Percentiles rank a stretch among this genome's conserved stretches.
Evolutionary conservation across 1,140 invertebrate genomes (phyloP).

Genomic region (Pectinophora gossypiella): DNA sequence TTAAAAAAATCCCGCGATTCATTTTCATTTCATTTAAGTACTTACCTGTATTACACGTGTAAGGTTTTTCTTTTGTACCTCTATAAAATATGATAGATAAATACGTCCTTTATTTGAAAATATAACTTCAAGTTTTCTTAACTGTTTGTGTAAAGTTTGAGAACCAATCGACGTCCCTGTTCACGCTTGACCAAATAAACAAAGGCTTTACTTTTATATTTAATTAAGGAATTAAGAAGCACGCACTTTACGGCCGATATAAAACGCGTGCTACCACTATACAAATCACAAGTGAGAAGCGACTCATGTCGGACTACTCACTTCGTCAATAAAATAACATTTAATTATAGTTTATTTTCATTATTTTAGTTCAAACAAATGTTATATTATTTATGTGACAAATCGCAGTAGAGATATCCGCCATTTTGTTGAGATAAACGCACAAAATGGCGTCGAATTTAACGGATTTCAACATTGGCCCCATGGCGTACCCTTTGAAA

Average conservation of each 20-base stretch:
- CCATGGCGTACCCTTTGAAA: conserved; percentile 57
- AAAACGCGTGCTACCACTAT: conserved; percentile 29
- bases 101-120: no score
- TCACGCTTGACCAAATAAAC: conserved; percentile 59
- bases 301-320: conserved; percentile 71
- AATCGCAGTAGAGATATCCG: conserved; percentile 8
- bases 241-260: conserved; percentile 61
- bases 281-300: conserved; percentile 67
- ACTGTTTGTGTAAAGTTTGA: conserved; percentile 55
- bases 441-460: conserved; percentile 61
- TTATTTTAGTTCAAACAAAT: conserved; percentile 5
- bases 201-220: conserved; percentile 71
- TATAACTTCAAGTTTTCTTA: no score
- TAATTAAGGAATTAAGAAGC: conserved; percentile 70
- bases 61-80: no score
- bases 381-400: no score
- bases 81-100: no score
- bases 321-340: conserved; percentile 49
- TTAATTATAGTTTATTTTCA: conserved; percentile 22
- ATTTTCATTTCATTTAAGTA: no score
- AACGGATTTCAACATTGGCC: conserved; percentile 44
- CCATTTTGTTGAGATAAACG: conserved; percentile 43
- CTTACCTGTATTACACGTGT: no score
- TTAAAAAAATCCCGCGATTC: no score
- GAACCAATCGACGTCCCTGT: conserved; percentile 35